phyloP scores from a whole-genome alignment of 2,113 vertebrate genomes.

The Odocoileus hemionus region DNA sequence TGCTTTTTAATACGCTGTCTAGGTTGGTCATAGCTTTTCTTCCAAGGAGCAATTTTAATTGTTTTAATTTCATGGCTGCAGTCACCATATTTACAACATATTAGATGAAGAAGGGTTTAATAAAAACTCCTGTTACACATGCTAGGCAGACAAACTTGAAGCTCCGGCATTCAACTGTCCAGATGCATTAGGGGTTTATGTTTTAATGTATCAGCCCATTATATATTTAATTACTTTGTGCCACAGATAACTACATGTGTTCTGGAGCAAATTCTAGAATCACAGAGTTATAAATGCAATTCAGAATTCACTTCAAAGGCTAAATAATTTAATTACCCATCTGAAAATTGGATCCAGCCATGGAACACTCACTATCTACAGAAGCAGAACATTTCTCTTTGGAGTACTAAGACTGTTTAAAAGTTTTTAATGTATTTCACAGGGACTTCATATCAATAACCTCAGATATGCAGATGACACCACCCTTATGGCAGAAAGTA shows the following conservation, averaged over 20 bases:
- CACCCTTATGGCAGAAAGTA: no score
- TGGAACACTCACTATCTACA: background rate
- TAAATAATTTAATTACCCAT: background rate
- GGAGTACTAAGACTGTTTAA: background rate
- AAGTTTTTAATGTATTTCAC: background rate
- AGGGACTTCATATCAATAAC: background rate
- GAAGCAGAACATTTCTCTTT: background rate
- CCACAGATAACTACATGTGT: background rate
- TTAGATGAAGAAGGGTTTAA: background rate
- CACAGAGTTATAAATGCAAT: background rate
- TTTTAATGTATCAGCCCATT: background rate
- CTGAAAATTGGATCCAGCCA: background rate
- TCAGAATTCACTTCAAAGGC: background rate
- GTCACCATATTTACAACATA: background rate
- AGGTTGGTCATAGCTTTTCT: background rate
- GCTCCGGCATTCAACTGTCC: background rate
- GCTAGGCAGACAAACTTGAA: background rate
- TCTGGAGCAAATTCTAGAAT: conserved; percentile 5
- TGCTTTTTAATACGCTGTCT: background rate
- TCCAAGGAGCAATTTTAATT: background rate
- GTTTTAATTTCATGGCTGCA: background rate
- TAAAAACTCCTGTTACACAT: background rate
- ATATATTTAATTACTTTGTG: background rate
- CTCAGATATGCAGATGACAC: no score
- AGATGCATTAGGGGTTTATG: background rate